These are phyloP conservation scores for Drosophila acutilabella DNA, from an alignment of 2,888 invertebrate species.

Conservation along the genomic window DNA sequence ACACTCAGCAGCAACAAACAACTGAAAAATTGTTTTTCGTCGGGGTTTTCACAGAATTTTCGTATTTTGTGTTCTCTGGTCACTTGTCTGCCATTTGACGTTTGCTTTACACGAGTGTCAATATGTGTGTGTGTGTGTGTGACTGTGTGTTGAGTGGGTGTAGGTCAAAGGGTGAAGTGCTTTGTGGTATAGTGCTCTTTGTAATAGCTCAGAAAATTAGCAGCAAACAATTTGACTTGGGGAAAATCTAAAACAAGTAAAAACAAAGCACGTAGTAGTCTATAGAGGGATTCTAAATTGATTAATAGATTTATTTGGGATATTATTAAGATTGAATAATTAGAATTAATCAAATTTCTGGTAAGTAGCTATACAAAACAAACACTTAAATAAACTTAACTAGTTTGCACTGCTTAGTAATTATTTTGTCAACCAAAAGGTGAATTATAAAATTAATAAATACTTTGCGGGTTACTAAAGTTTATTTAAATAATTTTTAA, in stretches of 20 bases:
- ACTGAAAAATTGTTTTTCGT: conserved; percentile 37
- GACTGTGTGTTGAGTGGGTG: background rate
- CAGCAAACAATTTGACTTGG: conserved; percentile 52
- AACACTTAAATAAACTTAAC: too few relatives aligned
- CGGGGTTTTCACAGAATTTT: conserved; percentile 40
- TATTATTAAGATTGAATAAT: too few relatives aligned
- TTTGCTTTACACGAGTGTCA: conserved; percentile 29
- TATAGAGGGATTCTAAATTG: too few relatives aligned
- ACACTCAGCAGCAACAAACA: conserved; percentile 51
- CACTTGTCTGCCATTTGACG: conserved; percentile 61
- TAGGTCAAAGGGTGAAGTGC: conserved; percentile 17
- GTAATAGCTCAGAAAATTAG: conserved; percentile 59
- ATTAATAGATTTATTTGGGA: too few relatives aligned
- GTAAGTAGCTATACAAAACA: too few relatives aligned
- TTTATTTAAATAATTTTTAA: too few relatives aligned
- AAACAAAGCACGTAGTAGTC: too few relatives aligned
- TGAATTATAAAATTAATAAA: too few relatives aligned
- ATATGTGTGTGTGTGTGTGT: background rate
- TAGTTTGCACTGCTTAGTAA: too few relatives aligned
- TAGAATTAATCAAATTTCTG: too few relatives aligned
- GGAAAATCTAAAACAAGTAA: background rate
- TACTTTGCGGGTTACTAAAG: too few relatives aligned
- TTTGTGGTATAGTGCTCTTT: conserved; percentile 22
- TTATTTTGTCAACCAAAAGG: too few relatives aligned
- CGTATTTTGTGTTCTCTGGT: conserved; percentile 53